Evolutionary conservation across 2,113 vertebrate genomes (phyloP).

Genomic region (Hippotragus niger): DNA sequence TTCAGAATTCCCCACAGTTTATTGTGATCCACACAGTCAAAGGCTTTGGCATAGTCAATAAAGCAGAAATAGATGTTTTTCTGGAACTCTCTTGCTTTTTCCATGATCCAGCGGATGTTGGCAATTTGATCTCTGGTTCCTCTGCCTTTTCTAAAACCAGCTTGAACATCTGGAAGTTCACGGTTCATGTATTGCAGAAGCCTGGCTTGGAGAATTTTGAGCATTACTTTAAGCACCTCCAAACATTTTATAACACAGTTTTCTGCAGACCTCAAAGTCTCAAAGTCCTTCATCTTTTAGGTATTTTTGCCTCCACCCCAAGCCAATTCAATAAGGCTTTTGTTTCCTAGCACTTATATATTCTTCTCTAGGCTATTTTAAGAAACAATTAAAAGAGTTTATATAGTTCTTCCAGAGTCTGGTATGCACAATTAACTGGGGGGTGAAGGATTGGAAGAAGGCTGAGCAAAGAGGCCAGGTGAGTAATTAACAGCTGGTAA

Average conservation of each 20-base stretch:
- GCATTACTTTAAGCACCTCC: background rate
- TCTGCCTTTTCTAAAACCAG: too few relatives aligned
- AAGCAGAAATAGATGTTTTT: too few relatives aligned
- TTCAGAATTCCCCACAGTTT: too few relatives aligned
- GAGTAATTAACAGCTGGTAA: background rate
- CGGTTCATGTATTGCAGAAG: too few relatives aligned
- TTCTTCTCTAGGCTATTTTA: background rate
- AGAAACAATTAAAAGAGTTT: slow-evolving; percentile 16
- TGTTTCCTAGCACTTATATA: background rate
- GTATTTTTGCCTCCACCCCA: background rate
- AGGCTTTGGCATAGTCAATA: too few relatives aligned
- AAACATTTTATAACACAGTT: background rate
- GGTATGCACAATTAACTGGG: background rate
- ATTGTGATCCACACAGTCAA: too few relatives aligned
- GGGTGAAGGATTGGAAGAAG: background rate
- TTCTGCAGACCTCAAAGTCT: background rate
- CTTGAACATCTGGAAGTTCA: too few relatives aligned
- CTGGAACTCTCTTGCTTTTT: too few relatives aligned
- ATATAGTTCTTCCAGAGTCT: background rate
- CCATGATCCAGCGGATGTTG: too few relatives aligned
- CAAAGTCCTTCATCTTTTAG: background rate
- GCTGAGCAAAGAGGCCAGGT: background rate
- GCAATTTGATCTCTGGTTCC: too few relatives aligned
- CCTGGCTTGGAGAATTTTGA: too few relatives aligned
- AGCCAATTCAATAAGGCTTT: background rate